Percentiles rank a stretch among this genome's conserved stretches.
Evolutionary conservation across 2,888 invertebrate genomes (phyloP).

Genomic region (Parnassius mnemosyne): DNA sequence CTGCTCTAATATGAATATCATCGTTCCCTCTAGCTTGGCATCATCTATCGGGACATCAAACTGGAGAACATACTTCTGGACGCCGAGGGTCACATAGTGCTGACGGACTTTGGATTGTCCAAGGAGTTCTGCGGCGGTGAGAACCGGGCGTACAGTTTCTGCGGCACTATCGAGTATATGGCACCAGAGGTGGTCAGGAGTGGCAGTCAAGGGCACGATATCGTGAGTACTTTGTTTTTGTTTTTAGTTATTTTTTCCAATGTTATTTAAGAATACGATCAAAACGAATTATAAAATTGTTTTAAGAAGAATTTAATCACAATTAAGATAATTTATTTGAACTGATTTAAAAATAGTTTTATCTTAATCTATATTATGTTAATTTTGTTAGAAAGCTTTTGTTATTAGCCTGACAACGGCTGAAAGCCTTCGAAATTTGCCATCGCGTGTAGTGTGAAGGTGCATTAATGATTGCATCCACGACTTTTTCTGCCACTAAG

Average conservation of each 20-base stretch:
- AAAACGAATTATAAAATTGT: too few relatives aligned
- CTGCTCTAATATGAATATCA: background rate
- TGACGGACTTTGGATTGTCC: slow-evolving; percentile 98
- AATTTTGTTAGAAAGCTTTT: too few relatives aligned
- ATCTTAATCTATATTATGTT: too few relatives aligned
- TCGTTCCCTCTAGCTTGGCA: slow-evolving; percentile 87
- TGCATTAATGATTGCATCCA: too few relatives aligned
- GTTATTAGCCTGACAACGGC: too few relatives aligned
- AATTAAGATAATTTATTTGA: too few relatives aligned
- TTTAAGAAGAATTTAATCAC: too few relatives aligned
- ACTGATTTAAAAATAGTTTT: too few relatives aligned
- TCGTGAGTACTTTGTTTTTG: slow-evolving; percentile 84
- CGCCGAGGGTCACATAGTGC: slow-evolving; percentile 95
- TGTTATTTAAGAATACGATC: too few relatives aligned
- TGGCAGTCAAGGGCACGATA: slow-evolving; percentile 95
- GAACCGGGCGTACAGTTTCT: slow-evolving; percentile 96
- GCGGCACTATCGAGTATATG: slow-evolving; percentile 99
- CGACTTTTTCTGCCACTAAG: too few relatives aligned
- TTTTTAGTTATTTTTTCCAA: background rate
- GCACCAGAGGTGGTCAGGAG: slow-evolving; percentile 93
- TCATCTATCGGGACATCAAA: slow-evolving; percentile 98
- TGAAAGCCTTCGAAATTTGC: too few relatives aligned
- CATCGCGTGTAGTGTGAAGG: too few relatives aligned
- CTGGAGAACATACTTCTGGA: slow-evolving; percentile 98
- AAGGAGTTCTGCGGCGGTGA: slow-evolving; percentile 92